Evolutionary conservation across 2,113 vertebrate genomes (phyloP), one percentile per base, ranked within the genome.

Genomic region (Naja naja): DNA sequence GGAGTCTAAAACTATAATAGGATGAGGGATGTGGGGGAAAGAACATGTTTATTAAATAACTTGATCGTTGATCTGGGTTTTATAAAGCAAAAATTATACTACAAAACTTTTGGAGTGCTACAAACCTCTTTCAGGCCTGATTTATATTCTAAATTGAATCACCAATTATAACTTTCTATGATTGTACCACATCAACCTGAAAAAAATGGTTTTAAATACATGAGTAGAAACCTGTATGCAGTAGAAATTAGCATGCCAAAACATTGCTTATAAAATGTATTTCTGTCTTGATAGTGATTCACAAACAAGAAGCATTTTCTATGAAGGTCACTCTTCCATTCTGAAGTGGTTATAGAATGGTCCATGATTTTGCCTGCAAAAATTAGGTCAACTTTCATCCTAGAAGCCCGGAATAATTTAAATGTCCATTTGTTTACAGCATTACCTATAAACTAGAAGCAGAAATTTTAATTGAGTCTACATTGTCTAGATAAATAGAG

Each of bases 61-160:
- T 81, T 81, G 74, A 81, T 94, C 91, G 90, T n/a, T 0, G 34
- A 0, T 52, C 3, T 30, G 47, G 18, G 25, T 89, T 54, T 27
- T 11, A n/a, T 60, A 91, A 85, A 30, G 85, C 93, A 94, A 92
- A 94, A 85, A 88, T 93, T 85, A 94, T 7, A 52, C 81, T 87
- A 91, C 91, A 64, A 81, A 47, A 89, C 3, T 90, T 89, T 92
- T 54, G 58, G 52, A 74, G 20, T 23, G 10, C 27, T 91, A 5
- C 92, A 90, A 94, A 64, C 20, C 85, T 23, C 85, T 47, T 56
- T 64, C 58, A 25, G 85, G 30, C 11, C 27, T 58, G 53, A 91
- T 85, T 47, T 58, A 74, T 23, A 58, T 69, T 53, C 43, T 22
- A 86, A 18, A 47, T n/a, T 5, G 27, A 91, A 86, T 25, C 4